These are phyloP conservation scores for Drosophila orosa DNA, from an alignment of 1,140 invertebrate species.

Conservation along the genomic window DNA sequence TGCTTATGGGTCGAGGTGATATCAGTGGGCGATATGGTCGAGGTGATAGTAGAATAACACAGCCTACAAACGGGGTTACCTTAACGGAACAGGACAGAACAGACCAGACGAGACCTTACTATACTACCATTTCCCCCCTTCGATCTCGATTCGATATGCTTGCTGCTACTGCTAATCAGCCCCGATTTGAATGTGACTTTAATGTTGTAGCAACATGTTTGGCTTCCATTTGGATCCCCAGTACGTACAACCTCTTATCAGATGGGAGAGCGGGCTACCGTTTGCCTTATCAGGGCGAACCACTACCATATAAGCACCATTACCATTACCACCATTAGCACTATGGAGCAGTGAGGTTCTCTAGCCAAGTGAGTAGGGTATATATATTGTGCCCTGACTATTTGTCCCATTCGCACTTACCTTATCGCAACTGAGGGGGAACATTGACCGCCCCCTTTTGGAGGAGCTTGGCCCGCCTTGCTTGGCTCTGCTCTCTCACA, in stretches of 20 bases:
- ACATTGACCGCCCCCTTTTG: constrained; percentile 26
- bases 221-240: constrained; percentile 6
- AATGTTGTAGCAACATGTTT: constrained; percentile 39
- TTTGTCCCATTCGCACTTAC: constrained; percentile 29
- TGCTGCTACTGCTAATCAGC: constrained; percentile 41
- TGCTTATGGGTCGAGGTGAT: constrained; percentile 58
- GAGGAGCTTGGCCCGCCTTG: constrained; percentile 7
- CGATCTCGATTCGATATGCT: constrained; percentile 14
- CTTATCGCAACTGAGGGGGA: constrained; percentile 4
- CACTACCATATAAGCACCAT: not conserved
- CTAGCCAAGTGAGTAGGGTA: constrained; percentile 25
- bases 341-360: constrained; percentile 1
- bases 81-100: too few relatives aligned
- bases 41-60: constrained; percentile 46
- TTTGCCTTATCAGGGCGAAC: constrained; percentile 32
- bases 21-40: constrained; percentile 53
- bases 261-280: constrained; percentile 42
- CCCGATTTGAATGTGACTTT: constrained; percentile 35
- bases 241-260: constrained; percentile 15
- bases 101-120: not conserved
- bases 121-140: not conserved
- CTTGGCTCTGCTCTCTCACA: not conserved
- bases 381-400: not conserved
- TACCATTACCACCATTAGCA: constrained; percentile 7
- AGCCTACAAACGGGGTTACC: constrained; percentile 17